These are phyloP conservation scores for Microtus oregoni DNA, from an alignment of 2,113 vertebrate species.

Conservation along the genomic window DNA sequence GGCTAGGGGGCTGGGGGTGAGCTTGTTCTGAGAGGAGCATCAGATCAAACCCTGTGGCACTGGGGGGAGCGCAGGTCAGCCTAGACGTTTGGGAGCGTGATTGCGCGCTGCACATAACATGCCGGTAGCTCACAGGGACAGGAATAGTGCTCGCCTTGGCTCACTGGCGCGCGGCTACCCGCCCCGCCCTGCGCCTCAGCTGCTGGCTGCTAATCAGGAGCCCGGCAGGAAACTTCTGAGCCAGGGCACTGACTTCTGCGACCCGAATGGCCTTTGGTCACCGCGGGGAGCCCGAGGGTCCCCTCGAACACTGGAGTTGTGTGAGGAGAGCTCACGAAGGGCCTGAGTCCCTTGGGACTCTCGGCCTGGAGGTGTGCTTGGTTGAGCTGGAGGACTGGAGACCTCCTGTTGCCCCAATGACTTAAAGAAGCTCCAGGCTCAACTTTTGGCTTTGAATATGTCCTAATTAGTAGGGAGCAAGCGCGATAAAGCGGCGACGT, in stretches of 20 bases:
- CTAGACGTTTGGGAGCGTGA: constrained; percentile 86
- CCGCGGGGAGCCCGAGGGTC: constrained; percentile 53
- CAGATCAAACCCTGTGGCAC: constrained; percentile 82
- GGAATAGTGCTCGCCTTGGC: constrained; percentile 87
- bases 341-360: neutral
- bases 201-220: constrained; percentile 46
- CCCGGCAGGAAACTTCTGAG: neutral
- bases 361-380: neutral
- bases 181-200: constrained; percentile 56
- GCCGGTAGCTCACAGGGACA: constrained; percentile 86
- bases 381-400: neutral
- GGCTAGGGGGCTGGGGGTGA: constrained; percentile 60
- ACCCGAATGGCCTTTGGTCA: constrained; percentile 71
- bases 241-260: constrained; percentile 75
- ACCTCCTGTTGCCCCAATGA: neutral
- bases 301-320: neutral
- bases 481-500: constrained; percentile 61
- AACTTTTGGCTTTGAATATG: constrained; percentile 25
- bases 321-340: neutral
- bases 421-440: constrained; percentile 61
- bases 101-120: constrained; percentile 86
- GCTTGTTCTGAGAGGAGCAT: constrained; percentile 77
- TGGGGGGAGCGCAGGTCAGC: constrained; percentile 85
- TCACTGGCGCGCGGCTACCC: neutral
- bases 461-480: constrained; percentile 44